Base-by-base conservation (phyloP, 2,113 vertebrate genomes). In the Vulpes vulpes region DNA sequence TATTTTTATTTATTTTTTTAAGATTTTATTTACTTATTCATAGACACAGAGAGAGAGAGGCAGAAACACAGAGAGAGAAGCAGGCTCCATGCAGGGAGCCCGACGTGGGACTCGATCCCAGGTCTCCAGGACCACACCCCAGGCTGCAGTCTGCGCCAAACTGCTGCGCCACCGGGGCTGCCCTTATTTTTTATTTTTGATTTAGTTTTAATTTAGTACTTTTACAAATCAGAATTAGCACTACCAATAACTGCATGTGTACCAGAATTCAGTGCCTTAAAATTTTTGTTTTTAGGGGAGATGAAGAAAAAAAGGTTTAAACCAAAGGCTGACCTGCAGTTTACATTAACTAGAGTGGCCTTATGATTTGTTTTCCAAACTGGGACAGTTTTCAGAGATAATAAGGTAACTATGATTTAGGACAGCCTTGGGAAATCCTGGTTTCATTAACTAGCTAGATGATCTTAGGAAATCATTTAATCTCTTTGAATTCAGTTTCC, bases 291-390 rank as follows among this genome's bases (percentile, higher is more conserved):
- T 64, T 76, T 43, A 43, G 17, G 49, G 11, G 55, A 5, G 27
- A 23, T 8, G 23, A n/a, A 19, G 32, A 62, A 51, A 32, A 84
- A 92, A 55, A 62, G 2, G 89, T 84, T 15, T n/a, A 69, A 43
- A 43, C 55, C 12, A 2, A n/a, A 88, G 57, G 11, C 17, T 82
- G 23, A 67, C 19, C 11, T 71, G 2, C 3, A 57, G 12, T 79
- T 65, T 74, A 83, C 2, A 59, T 84, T 59, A 80, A 65, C 20
- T 53, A n/a, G 11, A 19, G 22, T 16, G 25, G 57, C 0, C 23
- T 78, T 30, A 53, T 53, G 55, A 22, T 87, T 91, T 78, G 19
- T 38, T 90, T 87, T 91, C 69, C 43, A 85, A 97, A 67, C 10
- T 69, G 10, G 3, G 43, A 67, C 14, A 59, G 49, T 64, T 79